Base-by-base conservation (phyloP, 2,113 vertebrate genomes). In the Sinocyclocheilus grahami region DNA sequence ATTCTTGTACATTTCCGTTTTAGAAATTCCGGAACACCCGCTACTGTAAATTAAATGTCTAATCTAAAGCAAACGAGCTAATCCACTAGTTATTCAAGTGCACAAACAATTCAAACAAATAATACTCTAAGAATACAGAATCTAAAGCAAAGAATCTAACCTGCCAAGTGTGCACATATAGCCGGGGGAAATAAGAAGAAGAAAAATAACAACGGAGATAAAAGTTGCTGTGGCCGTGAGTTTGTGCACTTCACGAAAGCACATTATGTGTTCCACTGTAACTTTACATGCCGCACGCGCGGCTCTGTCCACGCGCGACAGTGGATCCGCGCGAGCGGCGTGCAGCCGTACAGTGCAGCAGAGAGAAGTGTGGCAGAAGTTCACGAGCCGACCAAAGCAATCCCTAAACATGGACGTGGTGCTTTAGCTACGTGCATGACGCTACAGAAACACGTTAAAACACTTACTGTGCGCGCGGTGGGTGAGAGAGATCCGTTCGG, bases 401-500 rank as follows among this genome's bases (percentile, higher is more conserved):
- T 84, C 42, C 10, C 80, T 37, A 24, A 46, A 86, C 75, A 82
- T 82, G 62, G 60, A 78, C 72, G 80, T 48, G 79, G 87, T 55
- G 78, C 85, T 67, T 75, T 85, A 76, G 86, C 85, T 88, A 89
- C 55, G 69, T 85, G 78, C 53, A 51, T 69, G 78, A 67, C 82
- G 86, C 82, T 85, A 90, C 88, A 83, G 62, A 92, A 91, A 94
- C 89, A 51, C 91, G 89, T 92, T 92, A 93, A 87, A 85, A 87
- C 95, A 97, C 97, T 98, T 96, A 98, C 97, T 95, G 97, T 98
- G 93, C 97, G 96, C 91, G 97, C 97, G 91, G 97, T 98, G 82
- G 97, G 97, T 91, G 97, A 99, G 90, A 99, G 97, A 90, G 97
- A 97, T 95, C 97, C 97, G 93, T 98, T 98, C 93, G 97, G 97